These are phyloP conservation scores for Ooceraea biroi DNA, from an alignment of 1,140 invertebrate genomes.

Conservation along the genomic window DNA sequence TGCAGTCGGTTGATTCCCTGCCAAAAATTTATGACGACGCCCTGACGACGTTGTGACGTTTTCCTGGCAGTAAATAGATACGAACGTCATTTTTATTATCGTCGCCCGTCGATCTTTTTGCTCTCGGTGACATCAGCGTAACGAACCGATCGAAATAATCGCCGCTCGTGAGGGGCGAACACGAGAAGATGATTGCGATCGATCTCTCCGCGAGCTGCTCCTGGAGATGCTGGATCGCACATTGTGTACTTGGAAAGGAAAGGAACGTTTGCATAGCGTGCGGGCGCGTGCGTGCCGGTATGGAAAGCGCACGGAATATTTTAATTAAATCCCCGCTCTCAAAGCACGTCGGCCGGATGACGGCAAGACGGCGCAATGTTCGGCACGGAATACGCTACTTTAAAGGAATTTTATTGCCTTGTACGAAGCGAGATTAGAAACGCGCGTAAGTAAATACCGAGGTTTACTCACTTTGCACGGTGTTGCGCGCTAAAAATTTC, in stretches of 20 bases:
- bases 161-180: background rate
- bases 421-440: conserved; percentile 44
- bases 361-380: conserved; percentile 40
- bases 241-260: conserved; percentile 58
- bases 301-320: conserved; percentile 52
- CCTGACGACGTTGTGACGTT: conserved; percentile 63
- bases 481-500: conserved; percentile 67
- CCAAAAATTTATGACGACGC: conserved; percentile 67
- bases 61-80: conserved; percentile 59
- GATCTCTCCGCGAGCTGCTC: too few species aligned
- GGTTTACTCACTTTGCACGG: conserved; percentile 41
- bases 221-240: conserved; percentile 61
- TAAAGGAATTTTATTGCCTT: conserved; percentile 64
- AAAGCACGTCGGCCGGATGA: conserved; percentile 59
- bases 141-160: conserved; percentile 3
- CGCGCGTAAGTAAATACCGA: conserved; percentile 64
- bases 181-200: background rate
- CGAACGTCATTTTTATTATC: conserved; percentile 42
- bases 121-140: conserved; percentile 1
- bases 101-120: conserved; percentile 3
- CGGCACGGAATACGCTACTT: conserved; percentile 47
- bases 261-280: conserved; percentile 25
- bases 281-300: conserved; percentile 48
- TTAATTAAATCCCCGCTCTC: conserved; percentile 70
- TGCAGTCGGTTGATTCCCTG: conserved; percentile 51